Evolutionary conservation across 2,113 vertebrate species (phyloP), one percentile per base, ranked within the genome.

Genomic region (Anseranas semipalmata): DNA sequence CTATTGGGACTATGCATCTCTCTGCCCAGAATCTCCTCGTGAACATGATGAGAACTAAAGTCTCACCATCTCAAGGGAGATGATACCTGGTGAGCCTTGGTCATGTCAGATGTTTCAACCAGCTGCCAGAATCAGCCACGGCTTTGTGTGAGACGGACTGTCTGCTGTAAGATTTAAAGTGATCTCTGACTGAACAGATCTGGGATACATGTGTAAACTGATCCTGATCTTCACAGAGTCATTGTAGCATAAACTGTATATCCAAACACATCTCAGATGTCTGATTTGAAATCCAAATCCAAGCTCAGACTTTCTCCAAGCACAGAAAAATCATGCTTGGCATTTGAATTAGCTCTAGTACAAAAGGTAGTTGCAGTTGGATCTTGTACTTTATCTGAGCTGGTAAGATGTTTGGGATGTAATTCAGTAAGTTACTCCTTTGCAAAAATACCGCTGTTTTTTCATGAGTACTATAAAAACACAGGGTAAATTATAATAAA

Each of bases 331-430:
- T 68, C 20, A 48, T 17, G 19, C 30, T 56, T 96, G 72, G 35
- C 46, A 74, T 86, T 88, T 93, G 71, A 90, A 68, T 80, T 65
- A 78, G 52, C 5, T 63, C 60, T 45, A 72, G 48, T 72, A 67
- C 20, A 46, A 90, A 88, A 93, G 22, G 43, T 67, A 88, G 52
- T 74, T 78, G 72, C 35, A 67, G 32, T 95, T 96, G 67, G 85
- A 82, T 15, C n/a, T 81, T 84, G 25, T 87, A 18, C 30, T 74
- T 3, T 56, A 4, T 65, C 33, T 60, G 68, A 67, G 18, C 21
- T 90, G 83, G 68, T 89, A 83, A 91, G 87, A 83, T 52, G 18
- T 81, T 93, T 89, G 80, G 15, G 39, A 72, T 84, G 70, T 33
- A 86, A 68, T 90, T 85, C 43, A 87, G 41, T 78, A 46, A 84